Evolutionary conservation across 2,797 vertebrate species (phyloP), one percentile per base, ranked within the genome.

Genomic region (Catostomus latipinnis): DNA sequence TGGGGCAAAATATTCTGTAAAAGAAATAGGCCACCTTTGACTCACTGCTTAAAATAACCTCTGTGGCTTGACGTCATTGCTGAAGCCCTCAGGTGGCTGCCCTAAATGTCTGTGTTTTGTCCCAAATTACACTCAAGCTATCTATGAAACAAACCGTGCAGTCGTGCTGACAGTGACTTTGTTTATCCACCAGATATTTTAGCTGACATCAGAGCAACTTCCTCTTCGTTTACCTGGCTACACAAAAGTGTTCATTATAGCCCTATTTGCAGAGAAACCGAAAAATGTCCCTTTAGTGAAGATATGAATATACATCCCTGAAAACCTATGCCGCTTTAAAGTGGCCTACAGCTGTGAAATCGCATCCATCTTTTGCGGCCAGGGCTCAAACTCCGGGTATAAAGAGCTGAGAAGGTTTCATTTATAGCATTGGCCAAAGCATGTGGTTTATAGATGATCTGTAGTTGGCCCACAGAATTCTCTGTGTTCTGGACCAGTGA

Each of bases 21-120:
- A 82, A 78, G 54, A 82, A 80, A 88, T 80, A 75, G 76, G 50
- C 78, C 78, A 81, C 76, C 68, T 84, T 88, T 88, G 82, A 88
- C 86, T 85, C 73, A 56, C 71, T 73, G 82, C 85, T 86, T 81
- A 87, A 89, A 87, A 89, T 88, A 86, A 81, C 66, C 73, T 34
- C 34, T 78, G 76, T 60, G 73, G 83, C 67, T 84, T 86, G 82
- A 87, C 84, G 78, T 87, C 86, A 89, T 74, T 5, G 8, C 45
- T 18, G 48, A 73, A 87, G 84, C 82, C 86, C 82, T 84, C 74
- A 78, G 85, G 80, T 87, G 71, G 78, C 71, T 85, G 78, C 83
- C 83, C 67, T 76, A 83, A 84, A 88, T 83, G 80, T 85, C 77
- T 83, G 52, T 78, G 76, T 82, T 87, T 78, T 80, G 82, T 82